Evolutionary conservation across 2,797 vertebrate genomes (phyloP), one percentile per base, ranked within the genome.

Genomic region (Micromesistius poutassou): DNA sequence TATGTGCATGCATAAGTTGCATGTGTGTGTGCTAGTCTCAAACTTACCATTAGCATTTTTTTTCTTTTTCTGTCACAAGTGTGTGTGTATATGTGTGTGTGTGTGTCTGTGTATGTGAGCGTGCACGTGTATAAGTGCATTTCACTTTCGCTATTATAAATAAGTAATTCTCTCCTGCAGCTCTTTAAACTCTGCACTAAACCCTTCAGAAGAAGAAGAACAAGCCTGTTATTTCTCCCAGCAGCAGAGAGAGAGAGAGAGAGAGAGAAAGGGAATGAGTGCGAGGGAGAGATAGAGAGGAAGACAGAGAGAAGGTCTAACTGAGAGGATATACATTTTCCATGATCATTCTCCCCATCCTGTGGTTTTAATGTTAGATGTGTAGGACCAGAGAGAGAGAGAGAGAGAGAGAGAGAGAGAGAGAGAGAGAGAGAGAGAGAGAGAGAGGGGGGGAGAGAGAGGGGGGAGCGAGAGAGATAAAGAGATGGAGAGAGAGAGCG

Each of bases 141-240:
- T 30, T 30, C 68, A 14, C 68, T 62, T 62, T 30, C 12, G 40
- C 36, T 75, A 46, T 68, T 78, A 71, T 71, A 84, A 85, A 83
- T 79, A 75, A 62, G 16, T 14, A 74, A 50, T 74, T 3, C 28
- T 55, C 2, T 50, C 28, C 50, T n/a, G 74, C 30, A n/a, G 74
- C 30, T 75, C 33, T 62, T 62, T 35, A 62, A 75, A 30, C 25
- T 74, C 50, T 55, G 30, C 71, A 0, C 33, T 35, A 50, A 74
- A 31, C 38, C 30, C 40, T 46, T 50, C 73, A 50, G 38, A 31
- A 46, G 9, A 36, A 36, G n/a, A 16, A 42, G n/a, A 50, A 46
- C 73, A 33, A 19, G 25, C 38, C 7, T 42, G 73, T 74, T 42
- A 16, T 42, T 46, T 72, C 40, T 50, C 73, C 28, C 40, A 50